phyloP scores from a whole-genome alignment of 2,797 vertebrate genomes.

The Gobionotothen gibberifrons region DNA sequence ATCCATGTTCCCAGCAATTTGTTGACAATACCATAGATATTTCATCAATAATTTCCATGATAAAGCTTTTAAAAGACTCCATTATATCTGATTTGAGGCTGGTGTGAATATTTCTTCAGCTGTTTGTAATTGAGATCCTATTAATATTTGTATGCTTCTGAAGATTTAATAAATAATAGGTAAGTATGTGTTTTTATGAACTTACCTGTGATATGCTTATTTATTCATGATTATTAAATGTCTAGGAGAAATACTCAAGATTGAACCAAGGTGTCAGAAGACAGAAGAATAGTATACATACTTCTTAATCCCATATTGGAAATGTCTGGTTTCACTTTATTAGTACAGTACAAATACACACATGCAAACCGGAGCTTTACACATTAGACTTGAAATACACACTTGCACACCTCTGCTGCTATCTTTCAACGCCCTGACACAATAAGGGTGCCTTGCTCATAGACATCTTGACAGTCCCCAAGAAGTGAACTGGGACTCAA shows the following conservation, averaged over 20 bases:
- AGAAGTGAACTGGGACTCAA: too few relatives aligned
- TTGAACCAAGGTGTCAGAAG: background rate
- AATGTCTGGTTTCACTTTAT: too few relatives aligned
- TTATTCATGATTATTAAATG: background rate
- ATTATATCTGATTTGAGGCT: background rate
- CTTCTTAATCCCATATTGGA: too few relatives aligned
- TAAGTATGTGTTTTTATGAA: background rate
- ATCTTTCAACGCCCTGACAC: too few relatives aligned
- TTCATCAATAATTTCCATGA: background rate
- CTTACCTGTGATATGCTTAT: background rate
- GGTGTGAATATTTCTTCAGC: background rate
- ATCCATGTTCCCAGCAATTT: background rate
- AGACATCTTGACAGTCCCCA: too few relatives aligned
- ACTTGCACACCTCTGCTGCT: too few relatives aligned
- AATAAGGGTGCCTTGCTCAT: too few relatives aligned
- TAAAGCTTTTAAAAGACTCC: slow-evolving; percentile 1
- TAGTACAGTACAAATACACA: too few relatives aligned
- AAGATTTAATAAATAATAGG: background rate
- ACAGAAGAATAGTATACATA: too few relatives aligned
- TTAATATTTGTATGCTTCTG: background rate
- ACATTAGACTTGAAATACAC: too few relatives aligned
- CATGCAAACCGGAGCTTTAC: too few relatives aligned
- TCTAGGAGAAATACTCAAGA: background rate
- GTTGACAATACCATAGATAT: background rate
- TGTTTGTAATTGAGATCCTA: background rate